phyloP scores from a whole-genome alignment of 2,888 invertebrate genomes.

The Uloborus plumipes region DNA sequence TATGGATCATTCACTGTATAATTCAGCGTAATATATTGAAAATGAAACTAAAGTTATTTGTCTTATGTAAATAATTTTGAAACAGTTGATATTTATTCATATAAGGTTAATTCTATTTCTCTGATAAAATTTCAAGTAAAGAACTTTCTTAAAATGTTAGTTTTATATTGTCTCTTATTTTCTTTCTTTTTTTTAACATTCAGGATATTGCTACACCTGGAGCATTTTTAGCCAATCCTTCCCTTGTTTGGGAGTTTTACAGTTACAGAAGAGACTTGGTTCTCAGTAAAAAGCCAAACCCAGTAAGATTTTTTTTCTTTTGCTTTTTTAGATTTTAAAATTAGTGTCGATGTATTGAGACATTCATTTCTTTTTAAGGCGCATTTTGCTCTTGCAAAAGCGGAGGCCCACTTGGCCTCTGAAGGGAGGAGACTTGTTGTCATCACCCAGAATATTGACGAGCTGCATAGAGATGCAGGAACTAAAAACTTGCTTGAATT shows the following conservation, averaged over 20 bases:
- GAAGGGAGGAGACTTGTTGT: slow-evolving; percentile 75
- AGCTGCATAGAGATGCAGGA: slow-evolving; percentile 77
- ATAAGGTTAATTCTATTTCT: too few species aligned
- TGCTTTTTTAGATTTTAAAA: not conserved
- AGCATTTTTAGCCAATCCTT: slow-evolving; percentile 81
- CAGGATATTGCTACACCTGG: slow-evolving; percentile 76
- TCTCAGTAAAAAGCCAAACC: slow-evolving; percentile 79
- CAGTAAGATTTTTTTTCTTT: slow-evolving; percentile 73
- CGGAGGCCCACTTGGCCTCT: slow-evolving; percentile 75
- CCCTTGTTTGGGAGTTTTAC: slow-evolving; percentile 92
- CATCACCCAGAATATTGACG: slow-evolving; percentile 79
- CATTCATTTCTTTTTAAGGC: slow-evolving; percentile 74
- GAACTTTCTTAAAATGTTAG: too few species aligned
- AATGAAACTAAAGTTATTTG: too few species aligned
- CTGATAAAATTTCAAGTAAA: too few species aligned
- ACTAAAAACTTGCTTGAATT: slow-evolving; percentile 76
- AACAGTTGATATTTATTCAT: too few species aligned
- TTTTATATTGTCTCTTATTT: too few species aligned
- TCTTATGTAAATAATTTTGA: too few species aligned
- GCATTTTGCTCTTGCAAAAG: slow-evolving; percentile 79
- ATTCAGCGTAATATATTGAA: too few species aligned
- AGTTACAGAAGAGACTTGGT: slow-evolving; percentile 87
- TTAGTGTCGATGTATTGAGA: not conserved
- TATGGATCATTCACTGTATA: too few species aligned
- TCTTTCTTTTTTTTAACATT: not conserved